Evolutionary conservation across 2,113 vertebrate genomes (phyloP), one percentile per base, ranked within the genome.

Genomic region (Hemiprocne comata): DNA sequence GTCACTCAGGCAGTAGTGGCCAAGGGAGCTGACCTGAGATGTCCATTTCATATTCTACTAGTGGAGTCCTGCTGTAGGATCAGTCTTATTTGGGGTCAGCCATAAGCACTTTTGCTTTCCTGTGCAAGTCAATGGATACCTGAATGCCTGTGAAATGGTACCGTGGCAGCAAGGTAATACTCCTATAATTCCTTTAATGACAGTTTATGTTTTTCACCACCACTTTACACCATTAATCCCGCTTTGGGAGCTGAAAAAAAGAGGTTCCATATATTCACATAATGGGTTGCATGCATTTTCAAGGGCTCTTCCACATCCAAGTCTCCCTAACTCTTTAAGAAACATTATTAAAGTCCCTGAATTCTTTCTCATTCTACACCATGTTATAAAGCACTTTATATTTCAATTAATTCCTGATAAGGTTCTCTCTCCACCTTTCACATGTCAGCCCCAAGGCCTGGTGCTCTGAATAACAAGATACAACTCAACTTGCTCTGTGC

Each of bases 111-210:
- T 84, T 72, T 87, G n/a, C 48, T 91, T 90, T 69, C 57, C 50
- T 75, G n/a, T 89, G 77, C 93, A 91, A 81, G 89, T 78, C 91
- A 87, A 65, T 78, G 44, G 82, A 80, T 84, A 71, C 79, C 69
- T 94, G 92, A 95, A 95, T 86, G 72, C n/a, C 90, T 85, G 75
- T 92, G 75, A 92, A 96, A 92, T 74, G 72, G 75, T 86, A 84
- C 65, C 21, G 55, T 21, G 14, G 65, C 51, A 88, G 64, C 48
- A 67, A 92, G 72, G 64, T 84, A 92, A 88, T 87, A 53, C 62
- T 51, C 87, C 29, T 93, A 65, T 91, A 95, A 93, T 93, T 90
- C 17, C 48, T 88, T 83, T 92, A 93, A 95, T 64, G 85, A 86
- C 55, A 88, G 42, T 77, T 88, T 94, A 80, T 94, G 34, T 26